A percentile compares a stretch with the other conserved stretches of the same genome.
These are phyloP conservation scores for Mamestra brassicae DNA, from an alignment of 2,888 invertebrate genomes.

Conservation along the genomic window DNA sequence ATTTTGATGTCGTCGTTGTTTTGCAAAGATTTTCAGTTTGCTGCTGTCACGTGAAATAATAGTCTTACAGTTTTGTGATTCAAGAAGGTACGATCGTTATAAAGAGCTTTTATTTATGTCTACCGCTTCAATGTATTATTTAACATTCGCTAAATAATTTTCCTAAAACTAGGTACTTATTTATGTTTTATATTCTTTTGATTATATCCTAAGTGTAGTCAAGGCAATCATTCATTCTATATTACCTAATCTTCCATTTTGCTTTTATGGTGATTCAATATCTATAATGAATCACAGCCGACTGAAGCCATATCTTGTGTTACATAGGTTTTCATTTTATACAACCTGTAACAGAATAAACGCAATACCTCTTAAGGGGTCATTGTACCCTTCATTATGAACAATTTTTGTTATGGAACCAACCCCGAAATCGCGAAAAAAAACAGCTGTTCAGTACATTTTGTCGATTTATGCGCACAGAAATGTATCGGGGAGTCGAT, in stretches of 20 bases:
- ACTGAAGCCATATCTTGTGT: neutral
- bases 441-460: too few relatives aligned
- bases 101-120: neutral
- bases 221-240: neutral
- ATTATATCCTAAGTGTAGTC: neutral
- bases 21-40: neutral
- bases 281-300: neutral
- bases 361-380: too few relatives aligned
- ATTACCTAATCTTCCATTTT: neutral
- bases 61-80: conserved; percentile 11
- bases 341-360: too few relatives aligned
- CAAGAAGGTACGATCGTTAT: neutral
- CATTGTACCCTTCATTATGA: too few relatives aligned
- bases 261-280: neutral
- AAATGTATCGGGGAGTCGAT: too few relatives aligned
- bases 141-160: neutral
- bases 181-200: neutral
- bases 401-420: too few relatives aligned
- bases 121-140: neutral
- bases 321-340: too few relatives aligned
- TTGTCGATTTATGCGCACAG: too few relatives aligned
- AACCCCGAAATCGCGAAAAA: too few relatives aligned
- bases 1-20: conserved; percentile 17
- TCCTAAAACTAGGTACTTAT: neutral
- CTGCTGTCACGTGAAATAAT: conserved; percentile 11